Conservation (phyloP, 2,888 invertebrate species). For the Amphiduros pacificus region DNA sequence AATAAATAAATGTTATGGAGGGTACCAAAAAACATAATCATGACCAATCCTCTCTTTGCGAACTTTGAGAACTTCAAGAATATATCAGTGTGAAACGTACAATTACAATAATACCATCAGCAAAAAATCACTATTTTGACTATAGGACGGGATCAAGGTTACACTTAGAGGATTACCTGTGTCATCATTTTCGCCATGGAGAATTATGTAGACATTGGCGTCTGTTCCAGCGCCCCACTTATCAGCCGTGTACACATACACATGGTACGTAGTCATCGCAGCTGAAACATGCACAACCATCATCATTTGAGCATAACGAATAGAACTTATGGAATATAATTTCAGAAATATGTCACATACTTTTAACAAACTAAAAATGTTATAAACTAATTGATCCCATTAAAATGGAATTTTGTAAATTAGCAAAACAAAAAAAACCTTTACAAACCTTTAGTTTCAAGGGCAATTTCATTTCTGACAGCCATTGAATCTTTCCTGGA, state of each 20-base stretch:
- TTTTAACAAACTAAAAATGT: too few relatives aligned
- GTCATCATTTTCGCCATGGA: slow-evolving; percentile 40
- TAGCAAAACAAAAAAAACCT: background rate
- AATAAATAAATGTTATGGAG: too few relatives aligned
- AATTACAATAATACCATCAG: too few relatives aligned
- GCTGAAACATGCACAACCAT: slow-evolving; percentile 45
- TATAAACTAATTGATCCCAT: background rate
- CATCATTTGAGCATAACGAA: too few relatives aligned
- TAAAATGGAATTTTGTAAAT: background rate
- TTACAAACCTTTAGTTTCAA: slow-evolving; percentile 53
- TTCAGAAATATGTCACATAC: too few relatives aligned
- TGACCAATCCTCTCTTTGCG: too few relatives aligned
- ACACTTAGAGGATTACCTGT: slow-evolving; percentile 38
- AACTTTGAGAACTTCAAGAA: too few relatives aligned
- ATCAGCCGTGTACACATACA: slow-evolving; percentile 49
- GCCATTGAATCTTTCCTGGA: slow-evolving; percentile 39
- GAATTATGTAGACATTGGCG: slow-evolving; percentile 38
- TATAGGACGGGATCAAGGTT: too few relatives aligned
- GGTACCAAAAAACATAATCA: too few relatives aligned
- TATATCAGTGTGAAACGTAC: too few relatives aligned
- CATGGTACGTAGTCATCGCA: slow-evolving; percentile 57
- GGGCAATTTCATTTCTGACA: slow-evolving; percentile 48
- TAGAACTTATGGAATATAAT: too few relatives aligned
- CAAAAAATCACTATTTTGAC: too few relatives aligned
- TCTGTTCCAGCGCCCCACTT: slow-evolving; percentile 41